Evolutionary conservation across 2,113 vertebrate species (phyloP).

Genomic region (Pavo muticus): DNA sequence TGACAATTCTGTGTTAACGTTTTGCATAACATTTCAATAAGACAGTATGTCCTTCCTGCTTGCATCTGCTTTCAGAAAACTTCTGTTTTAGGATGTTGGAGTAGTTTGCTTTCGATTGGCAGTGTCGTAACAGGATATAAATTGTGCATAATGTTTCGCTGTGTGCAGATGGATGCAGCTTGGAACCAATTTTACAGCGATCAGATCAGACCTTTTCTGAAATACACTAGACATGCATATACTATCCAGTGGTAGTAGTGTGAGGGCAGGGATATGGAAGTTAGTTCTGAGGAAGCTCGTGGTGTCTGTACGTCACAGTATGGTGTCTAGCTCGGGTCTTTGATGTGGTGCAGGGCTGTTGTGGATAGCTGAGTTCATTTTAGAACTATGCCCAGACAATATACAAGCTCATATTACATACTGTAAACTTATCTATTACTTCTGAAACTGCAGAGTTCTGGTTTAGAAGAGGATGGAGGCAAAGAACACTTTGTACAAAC

Average conservation of each 20-base stretch:
- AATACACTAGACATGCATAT: fast-evolving
- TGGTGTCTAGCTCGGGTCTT: not conserved
- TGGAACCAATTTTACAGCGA: not conserved
- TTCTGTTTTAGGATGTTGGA: not conserved
- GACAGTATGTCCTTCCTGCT: not conserved
- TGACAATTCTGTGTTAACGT: not conserved
- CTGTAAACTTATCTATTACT: not conserved
- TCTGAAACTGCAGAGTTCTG: not conserved
- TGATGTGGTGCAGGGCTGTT: not conserved
- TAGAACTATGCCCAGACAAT: not conserved
- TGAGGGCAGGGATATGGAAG: not conserved
- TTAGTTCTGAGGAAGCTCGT: not conserved
- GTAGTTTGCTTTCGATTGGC: not conserved
- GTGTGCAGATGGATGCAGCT: not conserved
- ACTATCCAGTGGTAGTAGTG: not conserved
- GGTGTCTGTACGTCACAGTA: not conserved
- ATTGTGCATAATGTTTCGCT: not conserved
- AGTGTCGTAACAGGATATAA: not conserved
- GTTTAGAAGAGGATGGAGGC: not conserved
- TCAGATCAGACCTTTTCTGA: not conserved
- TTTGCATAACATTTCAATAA: not conserved
- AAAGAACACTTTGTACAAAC: not conserved
- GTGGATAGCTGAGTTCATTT: not conserved
- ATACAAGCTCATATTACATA: not conserved
- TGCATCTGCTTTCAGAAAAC: not conserved